Evolutionary conservation across 2,797 vertebrate genomes (phyloP).

Genomic region (Luscinia megarhynchos): DNA sequence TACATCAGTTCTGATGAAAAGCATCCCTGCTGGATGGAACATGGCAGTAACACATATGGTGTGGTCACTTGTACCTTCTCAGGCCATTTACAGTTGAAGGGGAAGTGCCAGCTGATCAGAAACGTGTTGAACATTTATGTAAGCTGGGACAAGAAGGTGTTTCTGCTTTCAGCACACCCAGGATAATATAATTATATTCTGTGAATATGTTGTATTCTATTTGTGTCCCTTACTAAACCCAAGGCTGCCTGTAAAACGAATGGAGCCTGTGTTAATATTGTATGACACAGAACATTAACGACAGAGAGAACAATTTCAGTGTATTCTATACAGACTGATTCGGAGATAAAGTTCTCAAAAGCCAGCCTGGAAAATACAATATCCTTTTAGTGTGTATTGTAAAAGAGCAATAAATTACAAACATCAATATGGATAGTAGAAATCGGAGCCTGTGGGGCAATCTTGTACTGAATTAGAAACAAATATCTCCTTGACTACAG

Average conservation of each 20-base stretch:
- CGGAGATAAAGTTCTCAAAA: constrained; percentile 11
- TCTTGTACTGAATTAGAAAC: constrained; percentile 51
- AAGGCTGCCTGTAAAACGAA: neutral
- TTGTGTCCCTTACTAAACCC: neutral
- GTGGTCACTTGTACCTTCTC: neutral
- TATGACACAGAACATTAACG: constrained; percentile 1
- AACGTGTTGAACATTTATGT: neutral
- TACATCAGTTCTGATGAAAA: neutral
- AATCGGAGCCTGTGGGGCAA: constrained; percentile 39
- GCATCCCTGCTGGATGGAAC: neutral
- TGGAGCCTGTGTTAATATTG: neutral
- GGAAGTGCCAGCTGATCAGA: neutral
- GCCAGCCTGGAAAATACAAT: neutral
- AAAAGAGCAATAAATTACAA: constrained; percentile 49
- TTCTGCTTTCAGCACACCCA: neutral
- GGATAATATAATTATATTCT: neutral
- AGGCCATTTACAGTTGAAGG: neutral
- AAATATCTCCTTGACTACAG: constrained; percentile 29
- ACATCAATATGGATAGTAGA: neutral
- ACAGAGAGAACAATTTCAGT: neutral
- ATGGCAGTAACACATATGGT: neutral
- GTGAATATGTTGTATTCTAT: neutral
- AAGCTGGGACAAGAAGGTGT: neutral
- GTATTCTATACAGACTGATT: neutral
- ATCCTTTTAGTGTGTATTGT: neutral